A percentile compares a stretch with the other conserved stretches of the same genome.
Evolutionary conservation across 2,888 invertebrate genomes (phyloP).

Genomic region (Brachycybe producta): DNA sequence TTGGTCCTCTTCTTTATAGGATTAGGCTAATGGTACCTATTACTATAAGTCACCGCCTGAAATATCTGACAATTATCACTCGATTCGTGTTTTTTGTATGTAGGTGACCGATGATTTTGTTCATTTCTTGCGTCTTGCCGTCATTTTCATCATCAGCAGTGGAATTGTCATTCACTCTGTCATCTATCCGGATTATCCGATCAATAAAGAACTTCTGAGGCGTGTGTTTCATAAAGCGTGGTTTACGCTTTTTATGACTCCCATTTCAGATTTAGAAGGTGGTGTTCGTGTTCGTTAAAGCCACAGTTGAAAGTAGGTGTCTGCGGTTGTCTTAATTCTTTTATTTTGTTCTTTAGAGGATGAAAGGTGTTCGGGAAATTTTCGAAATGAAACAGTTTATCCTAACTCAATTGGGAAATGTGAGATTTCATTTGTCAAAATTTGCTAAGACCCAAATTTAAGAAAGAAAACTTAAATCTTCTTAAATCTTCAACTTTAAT

Average conservation of each 20-base stretch:
- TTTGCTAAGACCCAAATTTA: no score
- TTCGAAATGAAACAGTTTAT: neutral
- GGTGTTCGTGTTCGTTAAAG: conserved; percentile 1
- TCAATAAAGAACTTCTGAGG: conserved; percentile 28
- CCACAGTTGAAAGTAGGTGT: neutral
- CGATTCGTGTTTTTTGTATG: no score
- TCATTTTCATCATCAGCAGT: conserved; percentile 32
- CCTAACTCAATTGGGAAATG: conserved; percentile 5
- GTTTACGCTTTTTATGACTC: conserved; percentile 36
- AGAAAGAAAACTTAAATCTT: no score
- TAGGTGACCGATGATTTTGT: conserved; percentile 33
- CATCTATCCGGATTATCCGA: conserved; percentile 36
- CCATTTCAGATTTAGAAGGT: conserved; percentile 29
- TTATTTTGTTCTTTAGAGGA: neutral
- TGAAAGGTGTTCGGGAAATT: neutral
- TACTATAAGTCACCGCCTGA: no score
- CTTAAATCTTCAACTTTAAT: no score
- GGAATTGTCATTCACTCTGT: conserved; percentile 36
- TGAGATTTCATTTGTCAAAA: conserved; percentile 1
- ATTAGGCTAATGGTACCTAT: conserved; percentile 33
- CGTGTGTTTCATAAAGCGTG: conserved; percentile 34
- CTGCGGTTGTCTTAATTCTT: neutral
- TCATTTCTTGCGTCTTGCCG: conserved; percentile 32
- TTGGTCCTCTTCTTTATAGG: conserved; percentile 38
- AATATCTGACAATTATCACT: no score